phyloP scores from a whole-genome alignment of 2,888 invertebrate genomes.

The Megastigmus dorsalis region DNA sequence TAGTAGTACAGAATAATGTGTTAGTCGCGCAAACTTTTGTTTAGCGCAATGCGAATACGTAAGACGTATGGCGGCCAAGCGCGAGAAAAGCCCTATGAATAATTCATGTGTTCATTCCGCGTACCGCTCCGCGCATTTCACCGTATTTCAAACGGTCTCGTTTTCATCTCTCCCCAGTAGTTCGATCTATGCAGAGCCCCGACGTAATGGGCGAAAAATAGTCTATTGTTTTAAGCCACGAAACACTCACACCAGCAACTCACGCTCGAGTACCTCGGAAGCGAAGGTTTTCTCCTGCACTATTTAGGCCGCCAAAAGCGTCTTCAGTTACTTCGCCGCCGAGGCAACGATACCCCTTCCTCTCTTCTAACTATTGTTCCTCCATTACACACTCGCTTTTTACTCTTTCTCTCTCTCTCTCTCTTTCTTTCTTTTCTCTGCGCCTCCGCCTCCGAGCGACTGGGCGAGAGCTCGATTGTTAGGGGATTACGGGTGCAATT shows the following conservation, averaged over 20 bases:
- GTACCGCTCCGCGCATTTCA: not conserved
- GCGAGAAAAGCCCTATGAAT: slow-evolving; percentile 26
- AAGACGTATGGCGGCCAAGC: no score
- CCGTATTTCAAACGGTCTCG: not conserved
- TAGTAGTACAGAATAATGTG: no score
- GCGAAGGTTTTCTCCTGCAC: no score
- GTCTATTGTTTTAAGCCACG: slow-evolving; percentile 36
- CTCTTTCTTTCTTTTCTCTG: not conserved
- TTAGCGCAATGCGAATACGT: no score
- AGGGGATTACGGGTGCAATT: slow-evolving; percentile 39
- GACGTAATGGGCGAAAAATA: slow-evolving; percentile 43
- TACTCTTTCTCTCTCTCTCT: not conserved
- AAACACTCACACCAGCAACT: slow-evolving; percentile 17
- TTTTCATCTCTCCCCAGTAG: not conserved
- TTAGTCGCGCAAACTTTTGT: no score
- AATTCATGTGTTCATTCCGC: slow-evolving; percentile 39
- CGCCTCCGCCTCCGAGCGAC: not conserved
- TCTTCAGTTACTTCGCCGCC: slow-evolving; percentile 2
- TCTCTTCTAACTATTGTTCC: slow-evolving; percentile 17
- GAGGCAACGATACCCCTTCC: not conserved
- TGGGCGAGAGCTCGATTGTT: slow-evolving; percentile 22
- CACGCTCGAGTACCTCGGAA: slow-evolving; percentile 5
- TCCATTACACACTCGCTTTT: slow-evolving; percentile 31
- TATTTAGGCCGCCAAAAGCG: not conserved
- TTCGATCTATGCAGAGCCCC: slow-evolving; percentile 2